Evolutionary conservation across 2,113 vertebrate genomes (phyloP).

Genomic region (Hirundichthys speculiger): DNA sequence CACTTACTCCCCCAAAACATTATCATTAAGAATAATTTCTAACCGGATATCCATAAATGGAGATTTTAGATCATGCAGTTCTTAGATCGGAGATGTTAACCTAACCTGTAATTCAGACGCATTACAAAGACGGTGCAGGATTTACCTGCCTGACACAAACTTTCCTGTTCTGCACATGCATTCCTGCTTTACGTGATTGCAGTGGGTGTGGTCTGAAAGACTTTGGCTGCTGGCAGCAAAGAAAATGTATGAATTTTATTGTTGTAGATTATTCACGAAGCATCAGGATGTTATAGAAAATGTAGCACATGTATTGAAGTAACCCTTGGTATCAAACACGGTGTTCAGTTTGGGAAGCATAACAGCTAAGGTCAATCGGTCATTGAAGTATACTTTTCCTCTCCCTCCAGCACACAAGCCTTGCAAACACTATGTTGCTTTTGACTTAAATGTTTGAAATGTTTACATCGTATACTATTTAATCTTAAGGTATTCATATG

Average conservation of each 20-base stretch:
- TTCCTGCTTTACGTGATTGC: conserved; percentile 83
- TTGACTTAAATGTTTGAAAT: conserved; percentile 77
- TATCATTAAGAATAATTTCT: conserved; percentile 14
- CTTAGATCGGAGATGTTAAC: conserved; percentile 44
- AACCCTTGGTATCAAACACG: conserved; percentile 61
- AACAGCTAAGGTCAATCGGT: conserved; percentile 74
- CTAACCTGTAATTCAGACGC: conserved; percentile 63
- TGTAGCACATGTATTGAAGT: conserved; percentile 79
- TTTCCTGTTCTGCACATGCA: conserved; percentile 84
- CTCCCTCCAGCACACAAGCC: conserved; percentile 53
- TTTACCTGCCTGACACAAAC: conserved; percentile 74
- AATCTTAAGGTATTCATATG: conserved; percentile 87
- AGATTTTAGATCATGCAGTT: conserved; percentile 42
- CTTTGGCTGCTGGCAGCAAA: conserved; percentile 81
- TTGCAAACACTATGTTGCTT: conserved; percentile 71
- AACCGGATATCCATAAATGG: conserved; percentile 45
- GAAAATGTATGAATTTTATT: conserved; percentile 75
- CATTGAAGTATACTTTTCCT: conserved; percentile 63
- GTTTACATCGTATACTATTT: conserved; percentile 94
- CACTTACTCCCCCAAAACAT: background rate
- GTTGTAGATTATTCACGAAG: conserved; percentile 71
- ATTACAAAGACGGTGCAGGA: conserved; percentile 67
- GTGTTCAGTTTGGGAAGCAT: conserved; percentile 62
- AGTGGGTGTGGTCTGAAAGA: conserved; percentile 82
- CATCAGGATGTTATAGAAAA: conserved; percentile 68